Conservation (phyloP, 2,888 invertebrate species). For the Calameuta filiformis region DNA sequence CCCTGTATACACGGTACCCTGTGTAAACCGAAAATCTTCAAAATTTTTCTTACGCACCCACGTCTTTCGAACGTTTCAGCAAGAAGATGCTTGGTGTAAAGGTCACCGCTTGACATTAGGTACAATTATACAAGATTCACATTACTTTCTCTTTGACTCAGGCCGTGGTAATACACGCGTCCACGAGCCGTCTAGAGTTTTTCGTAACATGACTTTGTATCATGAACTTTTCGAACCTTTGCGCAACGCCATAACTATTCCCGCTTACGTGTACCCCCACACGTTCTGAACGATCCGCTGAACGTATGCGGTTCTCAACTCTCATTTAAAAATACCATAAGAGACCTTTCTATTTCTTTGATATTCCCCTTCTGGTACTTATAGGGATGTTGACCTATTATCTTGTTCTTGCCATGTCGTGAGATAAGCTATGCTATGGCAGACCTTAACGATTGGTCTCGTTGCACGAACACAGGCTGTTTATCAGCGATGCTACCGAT, state of each 20-base stretch:
- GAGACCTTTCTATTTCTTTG: not conserved
- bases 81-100: not conserved
- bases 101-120: not conserved
- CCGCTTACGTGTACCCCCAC: slow-evolving; percentile 22
- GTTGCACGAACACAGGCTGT: not conserved
- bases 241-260: slow-evolving; percentile 49
- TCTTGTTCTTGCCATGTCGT: not conserved
- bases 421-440: not conserved
- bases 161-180: slow-evolving; percentile 21
- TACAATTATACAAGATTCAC: not conserved
- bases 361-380: not conserved
- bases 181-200: slow-evolving; percentile 30
- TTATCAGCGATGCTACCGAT: not conserved
- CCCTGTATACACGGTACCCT: not conserved
- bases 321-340: not conserved
- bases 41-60: not conserved
- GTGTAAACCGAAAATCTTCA: not conserved
- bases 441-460: not conserved
- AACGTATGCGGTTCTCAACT: not conserved
- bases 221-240: slow-evolving; percentile 65
- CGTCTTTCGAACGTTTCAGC: not conserved
- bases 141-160: not conserved
- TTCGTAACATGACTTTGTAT: slow-evolving; percentile 64
- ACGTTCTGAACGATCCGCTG: slow-evolving; percentile 2
- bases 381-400: not conserved